phyloP scores from a whole-genome alignment of 53 echinoderm and acorn worm genomes.

The Patiria pectinifera region DNA sequence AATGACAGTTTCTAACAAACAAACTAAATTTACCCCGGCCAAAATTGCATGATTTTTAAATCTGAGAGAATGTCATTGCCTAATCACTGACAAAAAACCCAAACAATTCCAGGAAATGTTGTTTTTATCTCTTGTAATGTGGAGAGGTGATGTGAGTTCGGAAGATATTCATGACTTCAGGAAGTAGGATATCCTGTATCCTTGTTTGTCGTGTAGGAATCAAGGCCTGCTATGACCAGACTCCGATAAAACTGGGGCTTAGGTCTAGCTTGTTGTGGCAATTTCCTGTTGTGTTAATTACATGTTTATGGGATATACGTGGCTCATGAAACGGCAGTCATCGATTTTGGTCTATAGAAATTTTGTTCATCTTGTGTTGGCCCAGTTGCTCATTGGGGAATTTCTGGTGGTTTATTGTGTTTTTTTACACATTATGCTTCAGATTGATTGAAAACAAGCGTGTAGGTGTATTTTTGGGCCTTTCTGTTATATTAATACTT shows the following conservation, averaged over 20 bases:
- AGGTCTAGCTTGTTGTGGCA: background rate
- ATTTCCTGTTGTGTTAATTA: background rate
- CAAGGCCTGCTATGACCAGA: background rate
- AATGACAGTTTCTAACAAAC: too few relatives aligned
- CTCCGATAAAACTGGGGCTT: background rate
- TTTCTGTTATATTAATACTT: too few relatives aligned
- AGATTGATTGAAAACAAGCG: too few relatives aligned
- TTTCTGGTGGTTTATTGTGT: too few relatives aligned
- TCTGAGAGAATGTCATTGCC: background rate
- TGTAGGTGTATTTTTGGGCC: too few relatives aligned
- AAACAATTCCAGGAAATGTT: slow-evolving; percentile 7
- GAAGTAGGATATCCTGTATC: slow-evolving; percentile 20
- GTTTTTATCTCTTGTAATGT: background rate
- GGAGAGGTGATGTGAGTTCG: background rate
- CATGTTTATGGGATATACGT: background rate
- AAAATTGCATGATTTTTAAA: background rate
- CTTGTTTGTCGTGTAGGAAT: background rate
- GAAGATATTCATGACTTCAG: slow-evolving; percentile 16
- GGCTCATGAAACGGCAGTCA: too few relatives aligned
- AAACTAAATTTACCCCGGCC: too few relatives aligned
- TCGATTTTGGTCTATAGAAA: too few relatives aligned
- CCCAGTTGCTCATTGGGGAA: too few relatives aligned
- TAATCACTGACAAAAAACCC: background rate
- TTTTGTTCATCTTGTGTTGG: background rate
- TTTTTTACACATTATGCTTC: too few relatives aligned